Evolutionary conservation across 92 coral and sea anemone genomes (phyloP).

Genomic region (Parazoanthus swiftii): DNA sequence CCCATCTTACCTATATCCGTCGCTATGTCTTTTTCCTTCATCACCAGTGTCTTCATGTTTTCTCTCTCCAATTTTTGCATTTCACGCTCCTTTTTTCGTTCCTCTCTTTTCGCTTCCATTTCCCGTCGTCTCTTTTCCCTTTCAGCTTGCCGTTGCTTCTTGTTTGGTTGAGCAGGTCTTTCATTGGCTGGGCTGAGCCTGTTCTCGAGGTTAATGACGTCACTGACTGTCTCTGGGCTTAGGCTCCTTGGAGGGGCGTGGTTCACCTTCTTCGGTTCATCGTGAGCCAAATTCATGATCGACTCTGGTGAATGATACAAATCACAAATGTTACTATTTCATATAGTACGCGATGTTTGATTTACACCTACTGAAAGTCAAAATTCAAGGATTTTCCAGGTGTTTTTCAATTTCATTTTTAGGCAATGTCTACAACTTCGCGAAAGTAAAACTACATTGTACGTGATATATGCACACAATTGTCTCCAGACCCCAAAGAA

Average conservation of each 20-base stretch:
- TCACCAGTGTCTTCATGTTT: conserved; percentile 38
- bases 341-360: neutral
- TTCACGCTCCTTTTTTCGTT: conserved; percentile 68
- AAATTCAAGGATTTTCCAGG: too few relatives aligned
- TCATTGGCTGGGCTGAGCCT: conserved; percentile 42
- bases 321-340: neutral
- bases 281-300: conserved; percentile 18
- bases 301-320: neutral
- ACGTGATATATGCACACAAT: too few relatives aligned
- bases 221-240: conserved; percentile 41
- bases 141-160: conserved; percentile 46
- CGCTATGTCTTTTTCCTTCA: neutral
- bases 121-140: conserved; percentile 62
- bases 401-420: too few relatives aligned
- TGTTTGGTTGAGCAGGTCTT: conserved; percentile 8
- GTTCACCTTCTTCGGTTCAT: conserved; percentile 34
- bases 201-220: conserved; percentile 66
- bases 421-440: too few relatives aligned
- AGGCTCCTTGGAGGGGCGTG: conserved; percentile 59
- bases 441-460: too few relatives aligned
- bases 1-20: neutral
- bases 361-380: neutral
- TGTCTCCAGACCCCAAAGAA: too few relatives aligned
- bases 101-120: conserved; percentile 67
- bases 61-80: conserved; percentile 56